Base-by-base conservation (phyloP, 1,140 invertebrate species). In the Drosophila tropicalis region DNA sequence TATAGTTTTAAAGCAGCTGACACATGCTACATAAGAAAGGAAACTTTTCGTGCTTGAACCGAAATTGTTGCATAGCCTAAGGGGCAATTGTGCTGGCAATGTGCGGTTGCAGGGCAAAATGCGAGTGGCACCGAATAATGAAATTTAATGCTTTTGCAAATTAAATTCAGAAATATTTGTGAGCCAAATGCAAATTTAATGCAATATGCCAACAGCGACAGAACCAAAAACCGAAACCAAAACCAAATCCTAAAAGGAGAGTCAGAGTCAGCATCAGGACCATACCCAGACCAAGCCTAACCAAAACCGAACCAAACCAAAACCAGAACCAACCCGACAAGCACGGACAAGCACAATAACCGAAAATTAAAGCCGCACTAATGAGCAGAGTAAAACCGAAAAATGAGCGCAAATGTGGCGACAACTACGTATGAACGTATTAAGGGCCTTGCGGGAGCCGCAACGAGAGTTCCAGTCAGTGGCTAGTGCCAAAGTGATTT, bases 301-400 rank as follows among this genome's bases (percentile, higher is more conserved):
- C 17, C 17, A 55, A 47, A 70, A 55, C 70, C 63, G 34, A 76
- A 56, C 79, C 57, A 77, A 73, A 67, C 72, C 29, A 0, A 29
- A 3, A 6, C 29, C 29, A 22, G 22, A 22, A 1, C 22, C 22
- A 22, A 3, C 1, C 22, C 22, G 1, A 22, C 66, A 79, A 79
- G 70, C 76, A 73, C 77, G 70, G 67, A 72, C 69, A 60, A 67
- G 81, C 76, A 72, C 81, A 84, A 84, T 84, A 83, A 80, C 81
- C 85, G 7, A 54, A 81, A 84, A 89, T 84, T 84, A 89, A 89
- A 89, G 84, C 74, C 84, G 68, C 84, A 81, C 84, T 89, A 89
- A 89, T 89, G 84, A 89, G 84, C 84, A 89, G 66, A 72, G 80
- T 81, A 78, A 75, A 72, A 85, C 79, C 63, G 65, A 79, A 70